Evolutionary conservation across 2,888 invertebrate species (phyloP), one percentile per base, ranked within the genome.

Genomic region (Folsomia manolachei): DNA sequence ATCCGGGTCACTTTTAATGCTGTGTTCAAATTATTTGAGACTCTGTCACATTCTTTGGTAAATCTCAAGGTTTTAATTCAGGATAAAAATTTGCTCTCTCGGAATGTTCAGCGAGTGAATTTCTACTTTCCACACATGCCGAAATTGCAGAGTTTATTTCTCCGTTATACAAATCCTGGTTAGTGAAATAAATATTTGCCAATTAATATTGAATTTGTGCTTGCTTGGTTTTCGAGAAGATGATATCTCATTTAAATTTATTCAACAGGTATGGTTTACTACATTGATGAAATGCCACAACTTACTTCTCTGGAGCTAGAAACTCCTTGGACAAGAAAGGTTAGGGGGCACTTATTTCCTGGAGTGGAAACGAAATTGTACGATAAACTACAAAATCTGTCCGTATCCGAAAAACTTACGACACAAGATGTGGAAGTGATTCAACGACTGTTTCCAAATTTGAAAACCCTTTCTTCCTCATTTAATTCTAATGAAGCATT

Each of bases 181-280:
- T n/a, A n/a, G n/a, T n/a, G n/a, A n/a, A n/a, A n/a, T n/a, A n/a
- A n/a, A n/a, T n/a, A n/a, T n/a, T n/a, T n/a, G n/a, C n/a, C n/a
- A n/a, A n/a, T n/a, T n/a, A n/a, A n/a, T n/a, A n/a, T n/a, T n/a
- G n/a, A n/a, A n/a, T n/a, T n/a, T n/a, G n/a, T n/a, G n/a, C n/a
- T n/a, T n/a, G n/a, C n/a, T n/a, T n/a, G n/a, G n/a, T n/a, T n/a
- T n/a, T n/a, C n/a, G n/a, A n/a, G n/a, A n/a, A n/a, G n/a, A n/a
- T n/a, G n/a, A n/a, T n/a, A n/a, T n/a, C n/a, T n/a, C n/a, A n/a
- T n/a, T n/a, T n/a, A n/a, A n/a, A n/a, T n/a, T n/a, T n/a, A n/a
- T n/a, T n/a, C n/a, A n/a, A n/a, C n/a, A n/a, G 77, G 75, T 9
- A 24, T 77, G n/a, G 62, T 71, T 2, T 77, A 77, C 39, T 77